Base-by-base conservation (phyloP, 2,888 invertebrate genomes). In the Heliconius aoede region DNA sequence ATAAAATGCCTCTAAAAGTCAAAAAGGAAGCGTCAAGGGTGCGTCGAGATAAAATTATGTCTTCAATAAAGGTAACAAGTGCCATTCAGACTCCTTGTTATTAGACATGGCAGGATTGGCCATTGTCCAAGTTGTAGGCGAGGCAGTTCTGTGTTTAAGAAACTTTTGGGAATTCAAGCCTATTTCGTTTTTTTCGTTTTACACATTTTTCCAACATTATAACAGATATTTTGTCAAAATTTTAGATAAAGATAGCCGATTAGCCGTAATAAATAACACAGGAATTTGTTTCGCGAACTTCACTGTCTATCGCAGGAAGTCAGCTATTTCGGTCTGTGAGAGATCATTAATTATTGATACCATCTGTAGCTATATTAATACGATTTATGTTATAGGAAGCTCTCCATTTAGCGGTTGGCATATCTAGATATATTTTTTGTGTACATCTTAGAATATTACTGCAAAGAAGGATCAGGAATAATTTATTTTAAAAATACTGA, bases 41-140 rank as follows among this genome's bases (percentile, higher is more conserved):
- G 80, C 81, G 78, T 78, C 82, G 77, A 80, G 79, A 74, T 73
- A 80, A 85, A 87, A 87, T 87, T 83, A 87, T 83, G 83, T 84
- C 80, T 80, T 83, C 83, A 86, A 87, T 86, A 86, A 85, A 86
- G 81, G 84, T 85, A 84, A 84, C 85, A 84, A 83, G 83, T 81
- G 84, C 81, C 81, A 73, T 78, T 76, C 83, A 76, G 30, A 36
- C 74, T 69, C 62, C 71, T 74, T 72, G 78, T 79, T 78, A 76
- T 79, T 79, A 78, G 76, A 72, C 72, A 76, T 72, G 69, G 74
- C 72, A 78, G 72, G 73, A 78, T 74, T 67, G 78, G 74, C 78
- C 58, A 79, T 79, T 79, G 79, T 79, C 32, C 76, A 74, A 74
- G 61, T 74, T 72, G 74, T 69, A 72, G 61, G 67, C 21, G 55